These are phyloP conservation scores for Mystacornis crossleyi DNA, from an alignment of 2,113 vertebrate genomes.

Conservation along the genomic window DNA sequence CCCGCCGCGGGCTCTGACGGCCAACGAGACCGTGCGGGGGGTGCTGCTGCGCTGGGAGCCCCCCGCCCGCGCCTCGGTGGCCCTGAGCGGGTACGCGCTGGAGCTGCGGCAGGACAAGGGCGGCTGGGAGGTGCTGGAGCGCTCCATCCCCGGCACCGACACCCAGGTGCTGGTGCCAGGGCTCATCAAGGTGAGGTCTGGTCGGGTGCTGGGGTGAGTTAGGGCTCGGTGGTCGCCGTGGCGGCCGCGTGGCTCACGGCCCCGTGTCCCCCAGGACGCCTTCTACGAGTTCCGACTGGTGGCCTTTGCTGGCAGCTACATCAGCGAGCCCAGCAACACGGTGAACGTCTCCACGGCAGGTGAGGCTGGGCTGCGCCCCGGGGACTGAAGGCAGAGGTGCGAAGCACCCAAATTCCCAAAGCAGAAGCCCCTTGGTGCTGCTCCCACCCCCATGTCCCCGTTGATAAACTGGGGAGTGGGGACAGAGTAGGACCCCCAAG, in stretches of 20 bases:
- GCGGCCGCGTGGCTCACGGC: rapidly evolving
- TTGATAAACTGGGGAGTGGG: background rate
- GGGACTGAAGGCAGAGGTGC: background rate
- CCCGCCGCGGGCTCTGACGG: slow-evolving; percentile 81
- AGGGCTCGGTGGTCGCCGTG: background rate
- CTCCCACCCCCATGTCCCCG: background rate
- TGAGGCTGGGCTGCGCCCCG: slow-evolving; percentile 16
- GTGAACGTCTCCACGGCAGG: slow-evolving; percentile 89
- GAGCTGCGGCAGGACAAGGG: slow-evolving; percentile 84
- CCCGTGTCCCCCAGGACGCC: slow-evolving; percentile 76
- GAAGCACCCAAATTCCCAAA: background rate
- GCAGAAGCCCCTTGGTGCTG: background rate
- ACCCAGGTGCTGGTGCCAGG: slow-evolving; percentile 87
- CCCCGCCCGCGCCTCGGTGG: slow-evolving; percentile 73
- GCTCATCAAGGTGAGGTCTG: slow-evolving; percentile 82
- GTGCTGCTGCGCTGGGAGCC: slow-evolving; percentile 86
- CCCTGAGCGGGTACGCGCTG: slow-evolving; percentile 83
- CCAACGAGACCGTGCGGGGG: slow-evolving; percentile 81
- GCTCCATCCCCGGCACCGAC: slow-evolving; percentile 78
- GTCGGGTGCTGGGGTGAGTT: rapidly evolving
- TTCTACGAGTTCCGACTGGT: slow-evolving; percentile 90
- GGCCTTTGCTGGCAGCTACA: slow-evolving; percentile 83
- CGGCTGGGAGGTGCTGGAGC: slow-evolving; percentile 86
- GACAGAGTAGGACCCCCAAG: background rate
- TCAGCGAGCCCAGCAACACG: slow-evolving; percentile 88